Evolutionary conservation across 1,140 invertebrate species (phyloP).

Genomic region (Drosophila dunni): DNA sequence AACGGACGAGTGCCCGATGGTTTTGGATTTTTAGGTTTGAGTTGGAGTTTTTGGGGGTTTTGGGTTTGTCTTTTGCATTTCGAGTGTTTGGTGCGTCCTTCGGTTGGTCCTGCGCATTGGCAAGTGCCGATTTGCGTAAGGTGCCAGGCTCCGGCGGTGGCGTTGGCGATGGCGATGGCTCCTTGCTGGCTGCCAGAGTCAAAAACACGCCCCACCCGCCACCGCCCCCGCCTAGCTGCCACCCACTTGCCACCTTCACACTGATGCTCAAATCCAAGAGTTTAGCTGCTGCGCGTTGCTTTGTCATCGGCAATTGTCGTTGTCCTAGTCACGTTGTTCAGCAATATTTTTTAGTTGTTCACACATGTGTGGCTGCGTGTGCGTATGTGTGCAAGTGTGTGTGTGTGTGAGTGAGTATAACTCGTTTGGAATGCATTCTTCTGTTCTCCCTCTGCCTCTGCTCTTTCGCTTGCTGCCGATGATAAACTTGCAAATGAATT

Average conservation of each 20-base stretch:
- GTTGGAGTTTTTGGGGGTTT: constrained; percentile 4
- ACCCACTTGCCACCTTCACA: constrained; percentile 51
- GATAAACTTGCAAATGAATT: constrained; percentile 53
- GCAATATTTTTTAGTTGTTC: constrained; percentile 60
- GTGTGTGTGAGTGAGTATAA: constrained; percentile 34
- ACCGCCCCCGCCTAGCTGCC: neutral
- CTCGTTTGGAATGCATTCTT: constrained; percentile 46
- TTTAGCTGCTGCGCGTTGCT: constrained; percentile 70
- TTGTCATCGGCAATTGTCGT: constrained; percentile 75
- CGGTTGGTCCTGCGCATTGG: constrained; percentile 75
- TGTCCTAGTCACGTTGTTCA: constrained; percentile 75
- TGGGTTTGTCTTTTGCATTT: constrained; percentile 35
- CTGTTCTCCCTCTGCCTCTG: constrained; percentile 3
- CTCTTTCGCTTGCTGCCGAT: constrained; percentile 12
- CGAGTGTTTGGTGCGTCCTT: constrained; percentile 51
- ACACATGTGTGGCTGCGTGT: constrained; percentile 10
- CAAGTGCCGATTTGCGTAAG: constrained; percentile 72
- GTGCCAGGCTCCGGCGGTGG: constrained; percentile 54
- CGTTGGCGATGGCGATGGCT: constrained; percentile 8
- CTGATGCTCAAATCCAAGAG: constrained; percentile 67
- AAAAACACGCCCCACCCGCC: constrained; percentile 12
- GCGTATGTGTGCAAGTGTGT: neutral
- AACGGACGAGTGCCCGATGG: neutral
- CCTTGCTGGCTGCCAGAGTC: constrained; percentile 45
- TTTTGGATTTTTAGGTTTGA: neutral